Conservation (phyloP, 2,113 vertebrate species). For the Psammodynastes pulverulentus region DNA sequence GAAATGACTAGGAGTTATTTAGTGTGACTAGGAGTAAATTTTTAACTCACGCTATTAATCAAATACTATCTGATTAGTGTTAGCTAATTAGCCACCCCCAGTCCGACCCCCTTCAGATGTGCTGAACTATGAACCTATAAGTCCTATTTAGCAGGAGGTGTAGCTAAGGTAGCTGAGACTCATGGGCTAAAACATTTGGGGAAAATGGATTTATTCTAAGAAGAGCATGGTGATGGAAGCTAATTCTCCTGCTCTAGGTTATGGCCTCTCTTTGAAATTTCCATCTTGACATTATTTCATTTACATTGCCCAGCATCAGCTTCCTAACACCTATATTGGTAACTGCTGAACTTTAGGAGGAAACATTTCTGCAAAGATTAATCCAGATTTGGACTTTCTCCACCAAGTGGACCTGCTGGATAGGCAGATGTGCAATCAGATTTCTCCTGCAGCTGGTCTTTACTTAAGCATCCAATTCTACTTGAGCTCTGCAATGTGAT, state of each 20-base stretch:
- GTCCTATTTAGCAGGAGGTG: neutral
- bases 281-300: neutral
- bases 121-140: neutral
- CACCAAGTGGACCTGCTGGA: neutral
- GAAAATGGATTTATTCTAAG: neutral
- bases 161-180: neutral
- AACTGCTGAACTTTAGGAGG: neutral
- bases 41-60: neutral
- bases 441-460: neutral
- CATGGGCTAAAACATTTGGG: neutral
- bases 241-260: neutral
- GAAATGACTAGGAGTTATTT: neutral
- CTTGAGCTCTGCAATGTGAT: neutral
- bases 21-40: neutral
- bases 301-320: neutral
- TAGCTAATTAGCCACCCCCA: neutral
- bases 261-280: neutral
- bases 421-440: neutral
- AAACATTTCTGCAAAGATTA: neutral
- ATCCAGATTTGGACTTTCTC: neutral
- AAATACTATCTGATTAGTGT: neutral
- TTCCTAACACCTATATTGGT: neutral
- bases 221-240: neutral
- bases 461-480: neutral
- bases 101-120: neutral